Evolutionary conservation across 64 coral and sea anemone genomes (phyloP), one percentile per base, ranked within the genome.

Genomic region (Montipora sp.): DNA sequence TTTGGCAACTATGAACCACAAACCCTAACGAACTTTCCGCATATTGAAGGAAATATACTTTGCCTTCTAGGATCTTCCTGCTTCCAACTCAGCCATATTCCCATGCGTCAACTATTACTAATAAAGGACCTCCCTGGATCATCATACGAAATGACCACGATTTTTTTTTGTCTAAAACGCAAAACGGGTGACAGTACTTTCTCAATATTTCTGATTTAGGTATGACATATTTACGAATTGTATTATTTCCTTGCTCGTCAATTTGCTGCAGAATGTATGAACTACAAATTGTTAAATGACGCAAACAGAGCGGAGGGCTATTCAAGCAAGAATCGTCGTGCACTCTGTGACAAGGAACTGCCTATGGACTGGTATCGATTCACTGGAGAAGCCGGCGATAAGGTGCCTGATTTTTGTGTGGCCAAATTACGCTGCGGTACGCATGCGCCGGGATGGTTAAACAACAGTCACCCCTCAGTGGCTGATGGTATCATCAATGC

Each of bases 281-380:
- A 36, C 61, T 90, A 90, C 46, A 80, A 73, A 18, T 43, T 70
- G 21, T 48, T 90, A 6, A 90, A 48, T 12, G 77, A 90, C 4
- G 66, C 68, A 7, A 53, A 50, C 65, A 21, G 88, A n/a, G 79
- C 77, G 20, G 13, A 71, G 47, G 53, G 45, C 23, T 90, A 90
- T 81, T 9, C 77, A 47, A 63, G 13, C 14, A 24, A 14, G 3
- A 49, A 67, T 48, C 46, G 51, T 4, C 80, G 3, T 3, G 59
- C 59, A 18, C 2, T 82, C 10, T 83, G 80, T 14, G 80, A 83
- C 58, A 51, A 23, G 3, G 43, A 23, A 6, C 45, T 90, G 14
- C 10, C 55, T 20, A 65, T 16, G 19, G 80, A 20, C 45, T 92
- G 90, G 90, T 92, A 92, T 51, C 67, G 90, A 77, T 92, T 92